These are phyloP conservation scores for Plutella xylostella DNA, from an alignment of 2,888 invertebrate species.

Conservation along the genomic window DNA sequence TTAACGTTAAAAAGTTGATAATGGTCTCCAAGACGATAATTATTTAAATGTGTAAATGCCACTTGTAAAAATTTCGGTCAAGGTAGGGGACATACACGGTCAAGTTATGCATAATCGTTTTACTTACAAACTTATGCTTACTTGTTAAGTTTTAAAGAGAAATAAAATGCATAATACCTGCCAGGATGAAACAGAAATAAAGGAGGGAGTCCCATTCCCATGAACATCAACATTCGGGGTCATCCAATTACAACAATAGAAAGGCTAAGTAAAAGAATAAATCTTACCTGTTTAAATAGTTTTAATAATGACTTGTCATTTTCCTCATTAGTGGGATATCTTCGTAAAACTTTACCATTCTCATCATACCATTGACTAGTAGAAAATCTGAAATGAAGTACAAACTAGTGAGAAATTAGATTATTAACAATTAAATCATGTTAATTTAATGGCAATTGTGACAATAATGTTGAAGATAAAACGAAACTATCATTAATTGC, in stretches of 20 bases:
- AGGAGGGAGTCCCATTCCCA: too few species aligned
- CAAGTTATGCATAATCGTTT: too few species aligned
- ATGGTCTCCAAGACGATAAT: too few species aligned
- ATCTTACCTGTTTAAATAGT: conserved; percentile 48
- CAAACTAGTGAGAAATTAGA: not conserved
- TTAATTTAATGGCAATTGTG: not conserved
- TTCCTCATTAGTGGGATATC: conserved; percentile 58
- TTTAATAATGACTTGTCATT: conserved; percentile 56
- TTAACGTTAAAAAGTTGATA: too few species aligned
- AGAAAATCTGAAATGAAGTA: conserved; percentile 70
- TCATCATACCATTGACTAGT: conserved; percentile 88
- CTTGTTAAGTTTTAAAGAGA: too few species aligned
- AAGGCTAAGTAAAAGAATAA: not conserved
- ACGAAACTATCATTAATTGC: too few species aligned
- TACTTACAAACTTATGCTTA: not conserved
- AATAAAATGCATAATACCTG: too few species aligned
- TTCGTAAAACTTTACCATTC: conserved; percentile 76
- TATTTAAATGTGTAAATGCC: conserved; percentile 21
- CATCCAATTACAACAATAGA: not conserved
- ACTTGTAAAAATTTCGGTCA: conserved; percentile 8
- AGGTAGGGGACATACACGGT: conserved; percentile 1
- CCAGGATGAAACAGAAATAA: too few species aligned
- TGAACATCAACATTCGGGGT: too few species aligned
- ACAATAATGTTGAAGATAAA: not conserved
- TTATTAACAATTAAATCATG: not conserved